Base-by-base conservation (phyloP, 1,140 invertebrate genomes). In the Halotydeus destructor region DNA sequence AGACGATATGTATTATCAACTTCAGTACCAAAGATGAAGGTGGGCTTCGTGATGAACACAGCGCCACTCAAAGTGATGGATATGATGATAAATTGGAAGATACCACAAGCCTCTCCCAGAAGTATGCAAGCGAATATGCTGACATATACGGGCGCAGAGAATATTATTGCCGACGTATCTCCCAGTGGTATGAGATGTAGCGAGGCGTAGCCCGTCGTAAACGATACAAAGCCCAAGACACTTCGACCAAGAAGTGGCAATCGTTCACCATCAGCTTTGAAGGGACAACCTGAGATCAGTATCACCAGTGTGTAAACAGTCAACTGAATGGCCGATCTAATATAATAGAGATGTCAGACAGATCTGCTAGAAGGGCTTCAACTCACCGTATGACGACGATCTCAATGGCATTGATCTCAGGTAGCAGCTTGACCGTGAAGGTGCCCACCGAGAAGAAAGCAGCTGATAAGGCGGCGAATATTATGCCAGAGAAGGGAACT, bases 171-270 rank as follows among this genome's bases (percentile, higher is more conserved):
- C 1, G 67, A 66, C 5, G 67, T 66, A 55, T 69, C 65, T 2
- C 65, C 63, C 18, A 69, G 42, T 14, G 68, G 64, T 26, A 70
- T 49, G 43, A 61, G 59, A 31, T 63, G 71, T 50, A 84, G 76
- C 62, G 32, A 71, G 69, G 44, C 67, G 65, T 50, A 78, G 75
- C 5, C 75, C 75, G 14, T 56, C 34, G 42, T 58, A 5, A 31
- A 25, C 3, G 41, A 21, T 6, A 46, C 30, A 2, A 43, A 16
- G 3, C 45, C 45, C 12, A 37, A 27, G 14, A 47, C n/a, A 16
- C 42, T 43, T n/a, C 45, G 16, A 16, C 44, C 22, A 5, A 25
- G 8, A 9, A 46, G 11, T n/a, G 34, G 19, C 21, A 37, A 21
- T 11, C 34, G 42, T n/a, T 44, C 28, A 12, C 41, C 45, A 12